Conservation (phyloP, 2,888 invertebrate genomes). For the Agonopterix arenella region DNA sequence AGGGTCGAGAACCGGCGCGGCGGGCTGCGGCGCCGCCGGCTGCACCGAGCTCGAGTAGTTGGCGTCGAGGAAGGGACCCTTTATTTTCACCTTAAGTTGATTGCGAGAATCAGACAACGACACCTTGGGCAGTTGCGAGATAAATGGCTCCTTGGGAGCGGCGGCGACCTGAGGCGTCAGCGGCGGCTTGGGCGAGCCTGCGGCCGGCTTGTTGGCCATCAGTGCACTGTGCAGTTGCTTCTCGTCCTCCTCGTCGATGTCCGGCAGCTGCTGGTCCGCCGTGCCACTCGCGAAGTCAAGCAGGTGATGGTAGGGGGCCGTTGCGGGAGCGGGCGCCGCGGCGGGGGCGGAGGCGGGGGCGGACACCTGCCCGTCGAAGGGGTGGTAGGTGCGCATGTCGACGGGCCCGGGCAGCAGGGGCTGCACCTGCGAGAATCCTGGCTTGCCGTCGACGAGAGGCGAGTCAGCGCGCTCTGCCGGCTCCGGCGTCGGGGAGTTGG, state of each 20-base stretch:
- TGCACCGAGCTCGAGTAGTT: conserved; percentile 82
- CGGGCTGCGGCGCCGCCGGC: conserved; percentile 75
- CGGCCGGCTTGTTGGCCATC: conserved; percentile 73
- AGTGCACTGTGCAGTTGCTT: conserved; percentile 84
- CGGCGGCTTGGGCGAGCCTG: conserved; percentile 33
- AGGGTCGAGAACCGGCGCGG: conserved; percentile 54
- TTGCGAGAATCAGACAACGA: conserved; percentile 88
- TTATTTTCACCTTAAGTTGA: conserved; percentile 93
- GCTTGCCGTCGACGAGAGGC: conserved; percentile 31
- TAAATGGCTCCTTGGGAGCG: conserved; percentile 38
- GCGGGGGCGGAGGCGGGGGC: conserved; percentile 76
- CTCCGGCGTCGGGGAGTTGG: conserved; percentile 67
- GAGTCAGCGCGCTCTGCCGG: conserved; percentile 28
- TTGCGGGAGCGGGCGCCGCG: conserved; percentile 74
- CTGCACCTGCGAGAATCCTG: conserved; percentile 75
- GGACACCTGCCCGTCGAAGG: conserved; percentile 49
- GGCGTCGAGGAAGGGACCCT: conserved; percentile 89
- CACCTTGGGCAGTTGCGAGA: conserved; percentile 78
- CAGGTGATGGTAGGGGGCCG: conserved; percentile 78
- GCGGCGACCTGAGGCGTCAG: conserved; percentile 26
- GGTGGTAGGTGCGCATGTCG: conserved; percentile 91
- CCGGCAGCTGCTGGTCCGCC: conserved; percentile 82
- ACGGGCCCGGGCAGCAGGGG: conserved; percentile 91
- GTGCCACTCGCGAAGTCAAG: conserved; percentile 82
- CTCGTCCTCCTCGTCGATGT: conserved; percentile 88